A percentile compares a stretch with the other conserved stretches of the same genome.
Evolutionary conservation across 2,113 vertebrate genomes (phyloP).

Genomic region (Lichenostomus cassidix): DNA sequence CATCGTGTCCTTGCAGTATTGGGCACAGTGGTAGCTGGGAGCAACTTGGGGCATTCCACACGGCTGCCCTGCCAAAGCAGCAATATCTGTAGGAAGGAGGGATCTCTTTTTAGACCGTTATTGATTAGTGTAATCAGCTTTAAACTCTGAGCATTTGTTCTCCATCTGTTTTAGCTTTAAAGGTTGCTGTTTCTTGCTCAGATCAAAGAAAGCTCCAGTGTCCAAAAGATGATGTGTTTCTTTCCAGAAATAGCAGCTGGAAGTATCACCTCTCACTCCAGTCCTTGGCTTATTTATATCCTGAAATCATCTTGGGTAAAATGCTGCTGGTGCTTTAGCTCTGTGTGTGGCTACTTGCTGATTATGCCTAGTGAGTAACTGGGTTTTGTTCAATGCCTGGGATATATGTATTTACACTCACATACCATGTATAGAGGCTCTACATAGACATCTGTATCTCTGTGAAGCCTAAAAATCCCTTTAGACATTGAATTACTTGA

Average conservation of each 20-base stretch:
- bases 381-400: neutral
- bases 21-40: neutral
- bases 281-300: neutral
- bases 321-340: neutral
- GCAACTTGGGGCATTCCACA: neutral
- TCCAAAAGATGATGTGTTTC: neutral
- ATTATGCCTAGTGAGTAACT: neutral
- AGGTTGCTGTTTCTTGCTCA: neutral
- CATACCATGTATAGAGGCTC: accelerated
- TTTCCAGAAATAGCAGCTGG: neutral
- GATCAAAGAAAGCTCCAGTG: neutral
- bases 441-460: neutral
- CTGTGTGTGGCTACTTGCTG: neutral
- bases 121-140: neutral
- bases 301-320: neutral
- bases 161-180: neutral
- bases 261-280: neutral
- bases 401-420: accelerated
- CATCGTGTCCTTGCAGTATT: neutral
- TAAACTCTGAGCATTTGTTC: neutral
- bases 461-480: neutral
- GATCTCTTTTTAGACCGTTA: neutral
- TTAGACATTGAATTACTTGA: neutral
- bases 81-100: neutral
- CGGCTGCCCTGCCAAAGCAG: neutral